These are phyloP conservation scores for Helicoverpa assulta DNA, from an alignment of 2,888 invertebrate species.

Conservation along the genomic window DNA sequence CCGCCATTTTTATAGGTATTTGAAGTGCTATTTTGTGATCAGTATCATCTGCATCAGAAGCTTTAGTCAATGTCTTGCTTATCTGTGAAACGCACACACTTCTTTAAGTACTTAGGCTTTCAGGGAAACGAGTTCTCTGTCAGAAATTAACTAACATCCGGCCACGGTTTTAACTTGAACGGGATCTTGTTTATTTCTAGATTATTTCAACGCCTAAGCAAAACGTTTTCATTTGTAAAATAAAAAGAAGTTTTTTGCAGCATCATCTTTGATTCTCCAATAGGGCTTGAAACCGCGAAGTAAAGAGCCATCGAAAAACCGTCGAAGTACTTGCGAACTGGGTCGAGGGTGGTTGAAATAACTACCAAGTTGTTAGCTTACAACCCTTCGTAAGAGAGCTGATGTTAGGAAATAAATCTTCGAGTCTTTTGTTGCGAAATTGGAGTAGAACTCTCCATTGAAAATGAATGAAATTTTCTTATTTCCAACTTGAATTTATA, in stretches of 20 bases:
- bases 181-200: neutral
- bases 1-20: slow-evolving; percentile 18
- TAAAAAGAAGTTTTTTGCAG: slow-evolving; percentile 27
- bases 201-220: slow-evolving; percentile 1
- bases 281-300: slow-evolving; percentile 21
- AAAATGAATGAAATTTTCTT: neutral
- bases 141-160: slow-evolving; percentile 28
- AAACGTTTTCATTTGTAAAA: slow-evolving; percentile 27
- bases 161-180: slow-evolving; percentile 7
- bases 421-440: slow-evolving; percentile 1
- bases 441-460: neutral
- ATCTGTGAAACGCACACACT: slow-evolving; percentile 7
- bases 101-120: slow-evolving; percentile 9
- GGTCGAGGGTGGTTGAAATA: slow-evolving; percentile 75
- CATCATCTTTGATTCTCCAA: slow-evolving; percentile 48
- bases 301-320: slow-evolving; percentile 74
- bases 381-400: slow-evolving; percentile 3
- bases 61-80: slow-evolving; percentile 22
- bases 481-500: slow-evolving; percentile 27
- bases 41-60: slow-evolving; percentile 25
- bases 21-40: slow-evolving; percentile 28
- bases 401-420: neutral
- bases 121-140: slow-evolving; percentile 10
- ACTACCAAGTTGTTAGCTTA: slow-evolving; percentile 44
- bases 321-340: slow-evolving; percentile 68